phyloP scores from a whole-genome alignment of 2,797 vertebrate species.

The Psittacula echo region DNA sequence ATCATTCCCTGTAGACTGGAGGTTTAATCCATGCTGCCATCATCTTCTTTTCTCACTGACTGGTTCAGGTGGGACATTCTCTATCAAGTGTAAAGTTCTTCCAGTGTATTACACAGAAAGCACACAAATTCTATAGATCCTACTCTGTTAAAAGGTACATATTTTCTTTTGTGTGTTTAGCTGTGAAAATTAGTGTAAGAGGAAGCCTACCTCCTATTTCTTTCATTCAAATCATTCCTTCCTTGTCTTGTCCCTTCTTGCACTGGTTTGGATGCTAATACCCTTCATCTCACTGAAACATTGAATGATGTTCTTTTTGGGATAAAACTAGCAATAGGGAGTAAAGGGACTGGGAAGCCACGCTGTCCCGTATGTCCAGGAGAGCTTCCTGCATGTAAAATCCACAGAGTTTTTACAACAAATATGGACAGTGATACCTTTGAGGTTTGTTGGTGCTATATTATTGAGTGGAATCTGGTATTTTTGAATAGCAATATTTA shows the following conservation, averaged over 20 bases:
- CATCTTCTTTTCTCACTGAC: neutral
- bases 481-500: neutral
- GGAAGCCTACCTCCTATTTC: neutral
- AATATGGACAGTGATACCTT: neutral
- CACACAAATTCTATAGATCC: neutral
- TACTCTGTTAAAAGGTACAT: fast-evolving
- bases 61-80: fast-evolving
- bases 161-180: neutral
- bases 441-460: neutral
- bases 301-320: neutral
- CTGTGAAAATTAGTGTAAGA: neutral
- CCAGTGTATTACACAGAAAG: neutral
- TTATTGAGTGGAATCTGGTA: neutral
- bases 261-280: neutral
- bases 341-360: neutral
- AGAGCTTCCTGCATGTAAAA: neutral
- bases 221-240: neutral
- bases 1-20: no score
- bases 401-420: neutral
- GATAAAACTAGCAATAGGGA: neutral
- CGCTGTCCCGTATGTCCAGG: neutral
- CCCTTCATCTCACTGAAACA: neutral
- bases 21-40: neutral
- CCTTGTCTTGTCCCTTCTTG: neutral
- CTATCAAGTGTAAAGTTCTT: neutral